Evolutionary conservation across 2,113 vertebrate species (phyloP).

Genomic region (Toxotes chatareus): DNA sequence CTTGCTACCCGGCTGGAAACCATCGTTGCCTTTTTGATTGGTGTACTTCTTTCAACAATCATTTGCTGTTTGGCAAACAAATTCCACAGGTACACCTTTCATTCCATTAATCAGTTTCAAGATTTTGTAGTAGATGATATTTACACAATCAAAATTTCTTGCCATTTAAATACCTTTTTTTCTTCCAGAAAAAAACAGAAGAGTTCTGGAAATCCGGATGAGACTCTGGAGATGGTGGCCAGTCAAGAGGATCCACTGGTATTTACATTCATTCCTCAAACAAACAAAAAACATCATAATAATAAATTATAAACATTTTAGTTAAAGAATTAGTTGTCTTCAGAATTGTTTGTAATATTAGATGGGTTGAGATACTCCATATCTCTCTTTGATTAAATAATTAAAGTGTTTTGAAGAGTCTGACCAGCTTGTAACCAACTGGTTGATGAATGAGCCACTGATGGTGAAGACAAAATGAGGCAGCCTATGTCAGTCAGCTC

Average conservation of each 20-base stretch:
- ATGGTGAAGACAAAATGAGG: too few species aligned
- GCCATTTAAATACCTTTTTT: rapidly evolving
- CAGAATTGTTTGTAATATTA: too few species aligned
- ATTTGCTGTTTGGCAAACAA: conserved; percentile 55
- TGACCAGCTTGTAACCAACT: too few species aligned
- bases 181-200: conserved; percentile 45
- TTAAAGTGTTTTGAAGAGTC: not conserved
- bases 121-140: not conserved
- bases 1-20: not conserved
- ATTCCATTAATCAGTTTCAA: not conserved
- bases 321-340: too few species aligned
- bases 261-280: not conserved
- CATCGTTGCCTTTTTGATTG: conserved; percentile 66
- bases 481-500: too few species aligned
- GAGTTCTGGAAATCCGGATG: not conserved
- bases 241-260: conserved; percentile 52
- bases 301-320: too few species aligned
- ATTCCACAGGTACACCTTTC: conserved; percentile 45
- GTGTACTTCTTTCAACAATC: conserved; percentile 37
- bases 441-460: too few species aligned
- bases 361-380: not conserved
- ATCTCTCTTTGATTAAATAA: not conserved
- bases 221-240: conserved; percentile 64
- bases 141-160: not conserved
- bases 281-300: too few species aligned